A percentile compares a stretch with the other conserved stretches of the same genome.
Evolutionary conservation across 2,888 invertebrate genomes (phyloP).

Genomic region (Hipparchia semele): DNA sequence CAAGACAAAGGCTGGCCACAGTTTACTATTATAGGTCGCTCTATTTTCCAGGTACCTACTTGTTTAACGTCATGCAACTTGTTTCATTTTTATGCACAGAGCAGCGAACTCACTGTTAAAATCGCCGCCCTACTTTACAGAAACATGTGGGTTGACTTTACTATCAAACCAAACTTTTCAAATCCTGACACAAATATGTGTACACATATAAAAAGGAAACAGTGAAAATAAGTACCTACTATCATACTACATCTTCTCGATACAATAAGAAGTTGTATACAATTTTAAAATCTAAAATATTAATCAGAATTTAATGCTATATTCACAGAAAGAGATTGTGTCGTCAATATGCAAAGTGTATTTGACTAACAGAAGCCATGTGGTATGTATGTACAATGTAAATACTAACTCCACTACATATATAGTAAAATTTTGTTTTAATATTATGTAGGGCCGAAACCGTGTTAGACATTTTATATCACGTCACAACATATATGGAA

Average conservation of each 20-base stretch:
- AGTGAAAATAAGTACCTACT: background rate
- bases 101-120: background rate
- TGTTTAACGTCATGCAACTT: background rate
- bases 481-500: background rate
- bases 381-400: too few relatives aligned
- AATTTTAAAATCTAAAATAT: background rate
- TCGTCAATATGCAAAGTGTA: too few relatives aligned
- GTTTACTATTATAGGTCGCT: background rate
- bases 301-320: too few relatives aligned
- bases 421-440: background rate
- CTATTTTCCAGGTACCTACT: background rate
- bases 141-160: background rate
- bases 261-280: background rate
- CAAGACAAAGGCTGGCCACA: background rate
- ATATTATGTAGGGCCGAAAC: background rate
- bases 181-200: background rate
- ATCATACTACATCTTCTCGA: background rate
- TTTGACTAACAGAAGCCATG: too few relatives aligned
- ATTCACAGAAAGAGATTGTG: too few relatives aligned
- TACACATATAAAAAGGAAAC: background rate
- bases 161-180: background rate
- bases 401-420: too few relatives aligned
- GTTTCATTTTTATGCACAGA: background rate
- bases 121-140: constrained; percentile 4
- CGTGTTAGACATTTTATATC: background rate